Evolutionary conservation across 2,797 vertebrate species (phyloP).

Genomic region (Halcyon leucocephala): DNA sequence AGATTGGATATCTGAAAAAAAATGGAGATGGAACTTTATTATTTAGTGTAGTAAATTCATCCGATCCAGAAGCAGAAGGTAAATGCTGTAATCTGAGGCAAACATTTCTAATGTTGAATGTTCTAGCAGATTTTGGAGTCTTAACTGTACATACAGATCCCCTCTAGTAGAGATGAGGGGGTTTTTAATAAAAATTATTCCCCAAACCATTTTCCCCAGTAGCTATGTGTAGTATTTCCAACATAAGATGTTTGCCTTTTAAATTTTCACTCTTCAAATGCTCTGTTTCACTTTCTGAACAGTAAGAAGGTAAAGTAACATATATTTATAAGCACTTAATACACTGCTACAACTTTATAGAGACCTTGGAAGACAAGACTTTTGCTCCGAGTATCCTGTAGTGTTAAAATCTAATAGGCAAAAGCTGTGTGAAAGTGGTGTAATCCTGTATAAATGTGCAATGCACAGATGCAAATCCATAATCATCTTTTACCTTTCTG

Average conservation of each 20-base stretch:
- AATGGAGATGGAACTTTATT: slow-evolving; percentile 86
- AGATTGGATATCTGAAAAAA: slow-evolving; percentile 96
- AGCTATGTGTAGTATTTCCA: not conserved
- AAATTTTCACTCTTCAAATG: not conserved
- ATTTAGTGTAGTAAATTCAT: slow-evolving; percentile 92
- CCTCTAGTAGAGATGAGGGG: not conserved
- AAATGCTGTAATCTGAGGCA: slow-evolving; percentile 7
- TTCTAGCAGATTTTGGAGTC: not conserved
- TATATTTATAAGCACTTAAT: not conserved
- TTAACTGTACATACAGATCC: not conserved
- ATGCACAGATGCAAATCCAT: not conserved
- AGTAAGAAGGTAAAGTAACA: not conserved
- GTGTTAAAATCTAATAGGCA: not conserved
- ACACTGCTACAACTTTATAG: not conserved
- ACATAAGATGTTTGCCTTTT: not conserved
- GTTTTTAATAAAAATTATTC: not conserved
- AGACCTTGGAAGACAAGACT: not conserved
- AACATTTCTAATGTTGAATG: not conserved
- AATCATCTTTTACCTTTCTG: not conserved
- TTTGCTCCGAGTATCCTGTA: not conserved
- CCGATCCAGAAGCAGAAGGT: slow-evolving; percentile 94
- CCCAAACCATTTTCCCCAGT: not conserved
- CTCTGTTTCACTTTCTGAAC: not conserved
- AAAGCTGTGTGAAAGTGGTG: not conserved
- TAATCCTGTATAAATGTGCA: not conserved